Conservation (phyloP, 2,888 invertebrate genomes). For the Diaprepes abbreviatus region DNA sequence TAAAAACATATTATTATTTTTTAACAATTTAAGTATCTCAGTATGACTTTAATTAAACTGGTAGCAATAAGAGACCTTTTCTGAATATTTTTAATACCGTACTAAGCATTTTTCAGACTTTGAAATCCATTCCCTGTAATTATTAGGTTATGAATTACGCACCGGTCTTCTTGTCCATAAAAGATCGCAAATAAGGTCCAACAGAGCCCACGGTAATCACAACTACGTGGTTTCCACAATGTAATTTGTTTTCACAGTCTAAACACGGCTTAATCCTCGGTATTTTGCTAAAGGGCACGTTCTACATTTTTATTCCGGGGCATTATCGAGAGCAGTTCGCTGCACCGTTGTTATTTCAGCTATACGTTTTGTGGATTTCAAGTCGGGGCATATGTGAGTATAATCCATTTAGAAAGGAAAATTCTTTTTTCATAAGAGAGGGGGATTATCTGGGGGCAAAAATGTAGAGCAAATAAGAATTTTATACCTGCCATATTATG, state of each 20-base stretch:
- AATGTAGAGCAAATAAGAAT: background rate
- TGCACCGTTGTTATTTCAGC: slow-evolving; percentile 45
- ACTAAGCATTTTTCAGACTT: background rate
- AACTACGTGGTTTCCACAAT: slow-evolving; percentile 38
- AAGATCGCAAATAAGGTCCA: slow-evolving; percentile 39
- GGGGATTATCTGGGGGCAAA: background rate
- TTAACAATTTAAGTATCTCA: too few species aligned
- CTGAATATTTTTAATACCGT: too few species aligned
- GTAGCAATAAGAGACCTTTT: too few species aligned
- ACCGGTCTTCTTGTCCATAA: slow-evolving; percentile 16
- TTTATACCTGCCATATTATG: too few species aligned
- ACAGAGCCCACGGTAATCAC: slow-evolving; percentile 37
- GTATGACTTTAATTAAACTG: too few species aligned
- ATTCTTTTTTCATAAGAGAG: slow-evolving; percentile 15
- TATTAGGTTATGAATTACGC: background rate
- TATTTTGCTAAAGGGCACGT: slow-evolving; percentile 46
- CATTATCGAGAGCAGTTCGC: slow-evolving; percentile 42
- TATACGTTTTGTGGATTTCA: slow-evolving; percentile 41
- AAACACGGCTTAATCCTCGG: slow-evolving; percentile 45
- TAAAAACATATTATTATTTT: too few species aligned
- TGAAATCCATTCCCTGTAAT: background rate
- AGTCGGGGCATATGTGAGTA: slow-evolving; percentile 41
- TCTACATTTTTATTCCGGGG: slow-evolving; percentile 46
- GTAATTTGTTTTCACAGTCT: slow-evolving; percentile 47
- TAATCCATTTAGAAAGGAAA: slow-evolving; percentile 41